A percentile compares a stretch with the other conserved stretches of the same genome.
phyloP scores from a whole-genome alignment of 37 sponge, comb jelly and placozoan species.

The Aplysina aerophoba region DNA sequence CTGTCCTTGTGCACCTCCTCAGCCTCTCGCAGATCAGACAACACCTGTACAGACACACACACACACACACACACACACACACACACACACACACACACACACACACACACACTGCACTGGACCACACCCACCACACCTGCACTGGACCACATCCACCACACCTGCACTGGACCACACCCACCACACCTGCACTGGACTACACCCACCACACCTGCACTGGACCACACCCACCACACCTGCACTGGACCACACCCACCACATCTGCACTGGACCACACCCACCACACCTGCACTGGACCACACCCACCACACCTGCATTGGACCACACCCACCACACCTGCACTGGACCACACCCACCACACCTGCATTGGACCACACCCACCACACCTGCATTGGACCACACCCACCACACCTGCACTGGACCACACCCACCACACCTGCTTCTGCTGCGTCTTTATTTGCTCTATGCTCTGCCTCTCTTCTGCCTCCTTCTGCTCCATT shows the following conservation, averaged over 20 bases:
- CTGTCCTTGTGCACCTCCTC: no score
- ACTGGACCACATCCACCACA: no score
- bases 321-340: not conserved
- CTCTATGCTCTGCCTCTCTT: not conserved
- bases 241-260: not conserved
- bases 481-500: conserved; percentile 1
- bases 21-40: no score
- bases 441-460: conserved; percentile 11
- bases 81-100: not conserved
- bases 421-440: not conserved
- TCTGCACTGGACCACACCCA: no score
- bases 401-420: not conserved
- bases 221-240: not conserved
- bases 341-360: not conserved
- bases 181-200: not conserved
- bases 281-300: no score
- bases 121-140: no score
- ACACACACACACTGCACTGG: not conserved
- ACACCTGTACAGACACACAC: no score
- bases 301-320: no score
- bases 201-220: no score
- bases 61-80: not conserved
- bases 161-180: not conserved
- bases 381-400: no score
- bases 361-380: no score